Evolutionary conservation across 2,888 invertebrate species (phyloP).

Genomic region (Leptopilina myrica): DNA sequence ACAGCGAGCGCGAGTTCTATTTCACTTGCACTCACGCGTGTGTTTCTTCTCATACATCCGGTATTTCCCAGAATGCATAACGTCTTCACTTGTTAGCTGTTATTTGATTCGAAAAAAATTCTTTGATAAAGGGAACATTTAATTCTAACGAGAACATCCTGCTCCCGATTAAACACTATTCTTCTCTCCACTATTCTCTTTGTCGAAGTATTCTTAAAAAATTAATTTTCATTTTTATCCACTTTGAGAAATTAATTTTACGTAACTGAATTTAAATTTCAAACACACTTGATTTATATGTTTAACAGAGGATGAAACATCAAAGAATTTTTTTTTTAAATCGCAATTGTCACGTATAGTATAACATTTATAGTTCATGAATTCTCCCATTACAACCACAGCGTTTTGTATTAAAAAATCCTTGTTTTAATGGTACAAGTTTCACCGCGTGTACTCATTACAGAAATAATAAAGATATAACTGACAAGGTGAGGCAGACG

Average conservation of each 20-base stretch:
- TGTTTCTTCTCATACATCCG: slow-evolving; percentile 48
- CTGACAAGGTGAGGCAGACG: slow-evolving; percentile 60
- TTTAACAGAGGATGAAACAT: too few relatives aligned
- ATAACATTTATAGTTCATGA: not conserved
- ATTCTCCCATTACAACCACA: slow-evolving; percentile 29
- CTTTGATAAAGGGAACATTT: slow-evolving; percentile 14
- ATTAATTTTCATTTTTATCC: too few relatives aligned
- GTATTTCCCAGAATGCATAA: slow-evolving; percentile 45
- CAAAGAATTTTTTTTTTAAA: too few relatives aligned
- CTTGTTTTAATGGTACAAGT: slow-evolving; percentile 68
- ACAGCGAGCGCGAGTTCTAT: slow-evolving; percentile 49
- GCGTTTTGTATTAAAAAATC: slow-evolving; percentile 51
- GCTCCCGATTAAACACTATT: not conserved
- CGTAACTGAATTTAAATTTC: too few relatives aligned
- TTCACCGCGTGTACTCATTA: slow-evolving; percentile 65
- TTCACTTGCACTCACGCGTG: slow-evolving; percentile 42
- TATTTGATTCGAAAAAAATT: slow-evolving; percentile 21
- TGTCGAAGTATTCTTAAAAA: too few relatives aligned
- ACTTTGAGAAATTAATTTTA: too few relatives aligned
- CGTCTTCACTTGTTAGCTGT: slow-evolving; percentile 14
- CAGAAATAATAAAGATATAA: slow-evolving; percentile 64
- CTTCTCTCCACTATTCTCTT: not conserved
- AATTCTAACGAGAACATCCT: slow-evolving; percentile 27
- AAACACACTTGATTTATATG: too few relatives aligned
- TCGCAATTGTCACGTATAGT: too few relatives aligned